Base-by-base conservation (phyloP, 1,140 invertebrate genomes). In the Liolophura sinensis region DNA sequence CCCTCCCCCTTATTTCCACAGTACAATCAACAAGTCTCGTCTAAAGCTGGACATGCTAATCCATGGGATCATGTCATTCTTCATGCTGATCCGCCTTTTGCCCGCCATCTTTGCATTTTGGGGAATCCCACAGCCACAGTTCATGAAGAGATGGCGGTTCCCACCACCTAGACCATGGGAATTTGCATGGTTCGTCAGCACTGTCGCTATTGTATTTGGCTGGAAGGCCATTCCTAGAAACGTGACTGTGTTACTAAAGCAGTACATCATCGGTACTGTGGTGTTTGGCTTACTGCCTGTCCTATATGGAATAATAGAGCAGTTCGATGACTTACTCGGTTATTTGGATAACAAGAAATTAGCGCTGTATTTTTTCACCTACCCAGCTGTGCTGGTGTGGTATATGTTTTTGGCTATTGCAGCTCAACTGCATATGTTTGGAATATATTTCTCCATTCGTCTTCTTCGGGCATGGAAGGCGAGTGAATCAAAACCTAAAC, bases 321-420 rank as follows among this genome's bases (percentile, higher is more conserved):
- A 95, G 81, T 92, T 93, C 68, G 87, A 88, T 55, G 94, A 97
- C 80, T 89, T 94, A n/a, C 91, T 89, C 87, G 87, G 87, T 20
- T 96, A 93, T 78, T 82, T 94, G 12, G 89, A 89, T 18, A 86
- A 88, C 72, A 90, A 90, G 92, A 90, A 93, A 62, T 73, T 71
- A 67, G 75, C 68, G 20, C 74, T 68, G 70, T 72, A 75, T 64
- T 78, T 78, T 74, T 73, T 75, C 70, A 92, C 90, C 46, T 92
- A 93, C 77, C 95, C 96, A 0, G 94, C 97, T 81, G 94, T 93
- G 40, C 84, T 98, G 22, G 86, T 98, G 64, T 98, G 95, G 95
- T 97, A 96, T 82, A 92, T 90, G 56, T 98, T 97, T 85, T 90
- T 97, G 59, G 82, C 94, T 22, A 80, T 95, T 1, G 93, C 93